Conservation (phyloP, 2,888 invertebrate genomes). For the Calliphora vomitoria region DNA sequence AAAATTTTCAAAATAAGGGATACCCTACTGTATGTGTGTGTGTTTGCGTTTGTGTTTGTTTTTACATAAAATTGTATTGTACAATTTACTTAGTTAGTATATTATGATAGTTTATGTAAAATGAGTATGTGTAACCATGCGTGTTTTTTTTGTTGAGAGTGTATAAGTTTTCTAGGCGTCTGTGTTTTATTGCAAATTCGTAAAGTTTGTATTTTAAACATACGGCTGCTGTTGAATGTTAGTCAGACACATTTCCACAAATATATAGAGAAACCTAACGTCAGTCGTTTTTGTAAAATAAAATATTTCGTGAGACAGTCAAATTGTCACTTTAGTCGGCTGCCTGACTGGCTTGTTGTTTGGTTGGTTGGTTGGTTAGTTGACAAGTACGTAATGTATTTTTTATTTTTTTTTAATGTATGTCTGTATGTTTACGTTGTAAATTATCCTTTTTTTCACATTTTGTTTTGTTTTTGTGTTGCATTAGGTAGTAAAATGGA, state of each 20-base stretch:
- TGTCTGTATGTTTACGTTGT: slow-evolving; percentile 41
- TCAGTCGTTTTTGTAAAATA: background rate
- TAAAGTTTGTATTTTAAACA: slow-evolving; percentile 30
- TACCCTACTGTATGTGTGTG: background rate
- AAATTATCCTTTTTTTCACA: slow-evolving; percentile 54
- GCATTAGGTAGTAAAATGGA: slow-evolving; percentile 33
- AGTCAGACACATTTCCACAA: background rate
- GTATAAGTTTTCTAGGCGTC: background rate
- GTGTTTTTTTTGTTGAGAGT: background rate
- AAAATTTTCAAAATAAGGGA: too few species aligned
- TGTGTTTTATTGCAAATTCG: slow-evolving; percentile 5
- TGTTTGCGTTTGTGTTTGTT: background rate
- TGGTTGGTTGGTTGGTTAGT: slow-evolving; percentile 46
- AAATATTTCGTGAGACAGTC: slow-evolving; percentile 19
- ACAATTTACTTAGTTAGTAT: slow-evolving; percentile 36
- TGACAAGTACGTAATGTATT: slow-evolving; percentile 58
- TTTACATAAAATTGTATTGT: slow-evolving; percentile 14
- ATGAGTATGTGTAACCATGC: background rate
- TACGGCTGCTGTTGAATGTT: slow-evolving; percentile 19
- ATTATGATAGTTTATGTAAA: slow-evolving; percentile 32
- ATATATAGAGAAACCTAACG: background rate
- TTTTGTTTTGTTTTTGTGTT: slow-evolving; percentile 14
- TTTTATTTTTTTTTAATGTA: slow-evolving; percentile 43
- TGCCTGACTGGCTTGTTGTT: background rate
- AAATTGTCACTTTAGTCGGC: slow-evolving; percentile 36